phyloP scores from a whole-genome alignment of 2,888 invertebrate genomes.

The Strigamia maritima region DNA sequence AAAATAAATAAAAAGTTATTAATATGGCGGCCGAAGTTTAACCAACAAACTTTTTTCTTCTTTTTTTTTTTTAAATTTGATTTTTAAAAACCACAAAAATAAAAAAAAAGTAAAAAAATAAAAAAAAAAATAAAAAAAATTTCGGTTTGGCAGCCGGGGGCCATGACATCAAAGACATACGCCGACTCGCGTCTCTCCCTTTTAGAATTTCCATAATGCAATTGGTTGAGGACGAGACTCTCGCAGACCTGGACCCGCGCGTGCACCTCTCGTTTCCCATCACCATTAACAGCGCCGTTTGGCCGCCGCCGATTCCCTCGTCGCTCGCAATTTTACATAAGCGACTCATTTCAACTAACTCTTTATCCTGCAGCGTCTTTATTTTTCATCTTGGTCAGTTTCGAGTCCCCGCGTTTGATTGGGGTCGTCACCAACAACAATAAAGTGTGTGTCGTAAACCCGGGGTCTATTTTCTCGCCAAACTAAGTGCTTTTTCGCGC shows the following conservation, averaged over 20 bases:
- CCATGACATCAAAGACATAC: slow-evolving; percentile 19
- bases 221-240: background rate
- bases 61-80: too few relatives aligned
- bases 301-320: background rate
- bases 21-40: too few relatives aligned
- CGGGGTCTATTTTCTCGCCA: background rate
- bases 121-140: background rate
- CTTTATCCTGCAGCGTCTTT: background rate
- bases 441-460: slow-evolving; percentile 1
- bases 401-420: background rate
- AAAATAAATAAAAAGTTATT: too few relatives aligned
- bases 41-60: too few relatives aligned
- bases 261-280: slow-evolving; percentile 4
- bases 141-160: background rate
- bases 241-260: slow-evolving; percentile 1
- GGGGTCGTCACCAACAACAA: slow-evolving; percentile 8
- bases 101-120: background rate
- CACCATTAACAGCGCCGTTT: slow-evolving; percentile 18
- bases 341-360: background rate
- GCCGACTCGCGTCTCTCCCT: slow-evolving; percentile 2
- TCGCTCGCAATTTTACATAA: slow-evolving; percentile 7
- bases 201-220: slow-evolving; percentile 13
- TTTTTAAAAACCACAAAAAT: background rate
- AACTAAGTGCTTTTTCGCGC: background rate
- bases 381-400: background rate